A percentile compares a stretch with the other conserved stretches of the same genome.
These are phyloP conservation scores for Petaurus breviceps DNA, from an alignment of 2,113 vertebrate species.

Conservation along the genomic window DNA sequence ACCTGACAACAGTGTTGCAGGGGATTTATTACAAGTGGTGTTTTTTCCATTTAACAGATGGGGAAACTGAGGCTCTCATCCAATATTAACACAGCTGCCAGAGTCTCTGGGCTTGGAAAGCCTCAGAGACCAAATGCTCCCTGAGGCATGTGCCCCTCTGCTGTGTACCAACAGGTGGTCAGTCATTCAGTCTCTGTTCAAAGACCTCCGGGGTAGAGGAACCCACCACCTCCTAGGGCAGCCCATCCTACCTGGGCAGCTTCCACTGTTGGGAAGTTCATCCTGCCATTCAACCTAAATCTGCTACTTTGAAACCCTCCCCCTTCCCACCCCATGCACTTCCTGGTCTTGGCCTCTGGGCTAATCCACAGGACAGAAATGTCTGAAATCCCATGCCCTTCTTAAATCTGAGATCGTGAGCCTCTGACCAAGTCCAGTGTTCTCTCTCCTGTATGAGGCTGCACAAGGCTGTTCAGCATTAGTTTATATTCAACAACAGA, in stretches of 20 bases:
- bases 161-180: too few species aligned
- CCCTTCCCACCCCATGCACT: too few species aligned
- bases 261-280: too few species aligned
- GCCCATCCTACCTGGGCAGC: too few species aligned
- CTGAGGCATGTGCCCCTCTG: too few species aligned
- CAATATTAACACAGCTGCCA: too few species aligned
- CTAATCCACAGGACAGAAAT: not conserved
- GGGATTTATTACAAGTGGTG: not conserved
- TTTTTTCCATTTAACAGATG: not conserved
- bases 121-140: too few species aligned
- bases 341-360: not conserved
- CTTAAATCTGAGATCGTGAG: not conserved
- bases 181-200: too few species aligned
- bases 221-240: not conserved
- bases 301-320: too few species aligned
- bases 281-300: too few species aligned
- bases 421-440: not conserved
- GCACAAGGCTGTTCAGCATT: not conserved
- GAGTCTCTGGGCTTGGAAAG: too few species aligned
- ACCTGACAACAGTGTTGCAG: not conserved
- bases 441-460: not conserved
- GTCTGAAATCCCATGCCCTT: not conserved
- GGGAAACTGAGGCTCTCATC: not conserved
- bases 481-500: not conserved
- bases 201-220: too few species aligned